Conservation (phyloP, 1,140 invertebrate species). For the Nixonia krombeini region DNA sequence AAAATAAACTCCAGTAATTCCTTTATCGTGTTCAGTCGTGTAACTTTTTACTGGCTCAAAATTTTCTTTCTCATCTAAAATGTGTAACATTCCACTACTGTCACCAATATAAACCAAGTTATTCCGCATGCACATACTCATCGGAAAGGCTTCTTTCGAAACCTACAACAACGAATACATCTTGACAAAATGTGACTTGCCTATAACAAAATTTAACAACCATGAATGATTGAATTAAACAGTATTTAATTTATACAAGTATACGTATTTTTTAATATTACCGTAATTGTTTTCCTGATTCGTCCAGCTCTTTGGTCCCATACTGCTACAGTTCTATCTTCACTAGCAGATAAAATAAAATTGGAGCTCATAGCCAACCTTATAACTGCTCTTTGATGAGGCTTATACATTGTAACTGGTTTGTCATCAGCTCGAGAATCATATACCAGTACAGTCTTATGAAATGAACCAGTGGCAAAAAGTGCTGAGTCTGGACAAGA, state of each 20-base stretch:
- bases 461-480: constrained; percentile 59
- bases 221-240: no score
- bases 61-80: constrained; percentile 57
- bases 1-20: constrained; percentile 58
- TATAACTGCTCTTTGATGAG: constrained; percentile 59
- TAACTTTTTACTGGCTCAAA: constrained; percentile 57
- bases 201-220: neutral
- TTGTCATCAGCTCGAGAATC: constrained; percentile 49
- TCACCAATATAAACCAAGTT: constrained; percentile 59
- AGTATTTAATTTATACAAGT: no score
- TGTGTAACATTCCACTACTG: constrained; percentile 52
- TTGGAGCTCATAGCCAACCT: constrained; percentile 57
- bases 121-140: constrained; percentile 58
- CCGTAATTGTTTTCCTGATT: constrained; percentile 53
- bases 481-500: constrained; percentile 50
- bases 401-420: constrained; percentile 49
- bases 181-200: constrained; percentile 1
- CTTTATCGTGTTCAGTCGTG: constrained; percentile 54
- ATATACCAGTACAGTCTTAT: constrained; percentile 55
- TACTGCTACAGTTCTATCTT: constrained; percentile 61
- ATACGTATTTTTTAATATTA: no score
- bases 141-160: constrained; percentile 57
- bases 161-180: constrained; percentile 44
- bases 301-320: constrained; percentile 60
- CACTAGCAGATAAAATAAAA: constrained; percentile 63